Percentiles rank a stretch among this genome's conserved stretches.
These are phyloP conservation scores for Amiota minor DNA, from an alignment of 2,888 invertebrate genomes.

Conservation along the genomic window DNA sequence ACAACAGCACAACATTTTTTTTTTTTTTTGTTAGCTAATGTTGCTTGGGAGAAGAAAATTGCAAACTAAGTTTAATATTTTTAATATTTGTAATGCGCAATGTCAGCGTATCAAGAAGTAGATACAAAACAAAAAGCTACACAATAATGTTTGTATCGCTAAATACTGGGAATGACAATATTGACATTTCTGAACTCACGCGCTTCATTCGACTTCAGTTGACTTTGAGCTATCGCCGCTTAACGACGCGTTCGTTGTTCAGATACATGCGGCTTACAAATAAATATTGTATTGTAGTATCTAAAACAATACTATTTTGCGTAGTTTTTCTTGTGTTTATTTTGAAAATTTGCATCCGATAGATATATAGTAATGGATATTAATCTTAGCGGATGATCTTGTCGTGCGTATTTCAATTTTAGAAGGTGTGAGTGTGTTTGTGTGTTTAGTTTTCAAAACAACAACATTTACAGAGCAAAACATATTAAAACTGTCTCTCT, in stretches of 20 bases:
- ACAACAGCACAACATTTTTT: no score
- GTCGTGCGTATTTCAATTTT: background rate
- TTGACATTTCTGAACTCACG: background rate
- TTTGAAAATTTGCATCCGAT: constrained; percentile 27
- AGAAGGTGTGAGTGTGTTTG: background rate
- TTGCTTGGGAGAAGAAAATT: no score
- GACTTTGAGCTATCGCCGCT: constrained; percentile 18
- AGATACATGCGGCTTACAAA: background rate
- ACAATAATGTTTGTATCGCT: constrained; percentile 7
- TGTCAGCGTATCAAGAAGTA: no score
- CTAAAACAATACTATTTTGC: background rate
- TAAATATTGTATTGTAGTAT: background rate
- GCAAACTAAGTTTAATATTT: no score
- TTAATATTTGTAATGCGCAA: no score
- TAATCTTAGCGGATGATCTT: constrained; percentile 29
- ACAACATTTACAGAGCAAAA: no score
- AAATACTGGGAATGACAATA: constrained; percentile 13
- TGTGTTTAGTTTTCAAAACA: constrained; percentile 1
- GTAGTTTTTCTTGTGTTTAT: background rate
- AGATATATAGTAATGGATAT: constrained; percentile 28
- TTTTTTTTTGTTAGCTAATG: no score
- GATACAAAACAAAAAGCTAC: no score
- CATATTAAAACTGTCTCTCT: no score
- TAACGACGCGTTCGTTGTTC: background rate
- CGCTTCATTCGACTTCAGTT: constrained; percentile 6